phyloP scores from a whole-genome alignment of 2,113 vertebrate genomes.

The Odontesthes bonariensis region DNA sequence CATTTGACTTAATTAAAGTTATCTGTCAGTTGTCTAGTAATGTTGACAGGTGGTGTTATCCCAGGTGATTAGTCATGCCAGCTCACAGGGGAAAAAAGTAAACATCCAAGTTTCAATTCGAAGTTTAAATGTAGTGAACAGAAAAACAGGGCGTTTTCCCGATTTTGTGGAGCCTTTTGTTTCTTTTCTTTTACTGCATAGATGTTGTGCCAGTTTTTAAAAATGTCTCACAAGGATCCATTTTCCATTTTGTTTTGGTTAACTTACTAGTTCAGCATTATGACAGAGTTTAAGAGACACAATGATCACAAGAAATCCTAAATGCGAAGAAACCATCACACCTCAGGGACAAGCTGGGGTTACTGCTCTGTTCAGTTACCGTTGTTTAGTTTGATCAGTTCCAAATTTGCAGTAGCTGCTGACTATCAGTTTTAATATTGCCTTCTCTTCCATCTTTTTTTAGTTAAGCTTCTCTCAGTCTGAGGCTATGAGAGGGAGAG shows the following conservation, averaged over 20 bases:
- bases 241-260: too few relatives aligned
- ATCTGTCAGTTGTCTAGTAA: slow-evolving; percentile 41
- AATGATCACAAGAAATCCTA: neutral
- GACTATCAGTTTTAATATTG: slow-evolving; percentile 17
- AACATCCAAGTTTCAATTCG: neutral
- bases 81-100: neutral
- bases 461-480: slow-evolving; percentile 79
- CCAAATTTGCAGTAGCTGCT: neutral
- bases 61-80: slow-evolving; percentile 32
- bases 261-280: neutral
- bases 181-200: neutral
- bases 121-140: too few relatives aligned
- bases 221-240: too few relatives aligned
- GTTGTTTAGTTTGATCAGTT: too few relatives aligned
- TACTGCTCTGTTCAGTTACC: too few relatives aligned
- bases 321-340: too few relatives aligned
- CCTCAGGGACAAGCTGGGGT: too few relatives aligned
- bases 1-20: slow-evolving; percentile 53
- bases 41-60: slow-evolving; percentile 42
- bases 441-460: slow-evolving; percentile 16
- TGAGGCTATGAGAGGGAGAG: slow-evolving; percentile 86
- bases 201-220: too few relatives aligned
- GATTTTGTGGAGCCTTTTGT: neutral
- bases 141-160: neutral
- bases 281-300: neutral